phyloP scores from a whole-genome alignment of 2,888 invertebrate genomes.

The Drosophila sordidapex region DNA sequence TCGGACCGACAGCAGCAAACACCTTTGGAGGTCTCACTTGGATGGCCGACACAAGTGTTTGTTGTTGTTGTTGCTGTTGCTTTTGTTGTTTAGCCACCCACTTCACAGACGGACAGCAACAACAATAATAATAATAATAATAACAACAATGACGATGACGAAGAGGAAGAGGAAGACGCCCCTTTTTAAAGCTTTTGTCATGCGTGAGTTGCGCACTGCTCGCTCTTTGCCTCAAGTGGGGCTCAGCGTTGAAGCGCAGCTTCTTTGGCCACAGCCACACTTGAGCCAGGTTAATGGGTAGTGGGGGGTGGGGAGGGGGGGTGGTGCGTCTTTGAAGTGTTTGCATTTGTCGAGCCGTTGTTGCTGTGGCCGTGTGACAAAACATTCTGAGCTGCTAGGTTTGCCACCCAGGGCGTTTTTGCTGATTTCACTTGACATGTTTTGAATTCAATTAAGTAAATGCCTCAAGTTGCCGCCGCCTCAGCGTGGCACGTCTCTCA shows the following conservation, averaged over 20 bases:
- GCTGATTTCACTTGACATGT: slow-evolving; percentile 76
- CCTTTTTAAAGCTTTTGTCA: slow-evolving; percentile 71
- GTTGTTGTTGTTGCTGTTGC: slow-evolving; percentile 56
- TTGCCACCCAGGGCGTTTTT: slow-evolving; percentile 68
- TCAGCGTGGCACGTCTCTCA: slow-evolving; percentile 35
- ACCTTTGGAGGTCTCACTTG: slow-evolving; percentile 67
- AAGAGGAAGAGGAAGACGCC: slow-evolving; percentile 59
- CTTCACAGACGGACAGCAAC: slow-evolving; percentile 40
- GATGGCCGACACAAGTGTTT: slow-evolving; percentile 59
- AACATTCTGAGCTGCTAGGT: slow-evolving; percentile 34
- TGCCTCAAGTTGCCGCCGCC: slow-evolving; percentile 49
- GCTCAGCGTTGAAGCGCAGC: slow-evolving; percentile 61
- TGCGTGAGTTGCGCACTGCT: slow-evolving; percentile 51
- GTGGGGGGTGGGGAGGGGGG: no score
- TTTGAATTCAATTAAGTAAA: slow-evolving; percentile 75
- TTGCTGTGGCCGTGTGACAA: slow-evolving; percentile 53
- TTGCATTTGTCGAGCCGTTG: slow-evolving; percentile 61
- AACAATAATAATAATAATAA: slow-evolving; percentile 45
- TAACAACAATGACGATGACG: slow-evolving; percentile 32
- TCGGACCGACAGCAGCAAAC: slow-evolving; percentile 49
- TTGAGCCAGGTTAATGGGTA: slow-evolving; percentile 25
- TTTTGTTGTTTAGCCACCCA: slow-evolving; percentile 64
- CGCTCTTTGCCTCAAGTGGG: slow-evolving; percentile 56
- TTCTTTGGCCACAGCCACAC: slow-evolving; percentile 55
- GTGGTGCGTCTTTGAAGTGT: slow-evolving; percentile 52